Base-by-base conservation (phyloP, 2,888 invertebrate genomes). In the Eubasilissa splendida region DNA sequence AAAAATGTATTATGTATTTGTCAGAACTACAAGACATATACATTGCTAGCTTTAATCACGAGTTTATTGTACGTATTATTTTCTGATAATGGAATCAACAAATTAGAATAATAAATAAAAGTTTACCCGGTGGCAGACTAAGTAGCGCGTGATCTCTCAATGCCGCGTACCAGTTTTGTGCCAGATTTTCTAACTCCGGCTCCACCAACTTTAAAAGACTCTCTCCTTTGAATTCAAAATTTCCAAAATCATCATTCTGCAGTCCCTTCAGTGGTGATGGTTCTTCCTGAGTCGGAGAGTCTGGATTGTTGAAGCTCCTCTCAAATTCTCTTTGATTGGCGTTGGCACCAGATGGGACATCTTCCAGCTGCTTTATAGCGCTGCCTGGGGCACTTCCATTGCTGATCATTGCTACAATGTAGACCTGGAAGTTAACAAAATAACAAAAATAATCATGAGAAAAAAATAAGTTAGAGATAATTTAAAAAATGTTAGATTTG, bases 111-210 rank as follows among this genome's bases (percentile, higher is more conserved):
- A 52, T 9, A 14, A 70, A 70, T 2, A 59, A 63, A n/a, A 53
- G n/a, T 31, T 56, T 75, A 94, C 94, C 94, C 74, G 95, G 92
- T 0, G 99, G 99, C 84, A 99, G 91, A 80, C 98, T 95, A 65
- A 99, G 89, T 66, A 99, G 89, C 0, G 99, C 99, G 86, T 99
- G 97, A 88, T 99, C 99, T 87, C 95, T 95, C 85, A 99, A 90
- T 0, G 98, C 98, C 1, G 97, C 95, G 82, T 99, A 90, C 99
- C 99, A 99, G 87, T 99, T 95, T 85, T 96, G 95, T 11, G 98
- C 97, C 80, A 99, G 92, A 86, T 95, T 95, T 82, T 95, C 93
- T 85, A 99, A 89, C 88, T 99, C 99, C 0, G 99, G 99, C 86
- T 97, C 96, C 0, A 99, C 99, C 79, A 99, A 90, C 82, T 95